A percentile compares a stretch with the other conserved stretches of the same genome.
Conservation (phyloP, 1,140 invertebrate genomes). For the Harpegnathos saltator region DNA sequence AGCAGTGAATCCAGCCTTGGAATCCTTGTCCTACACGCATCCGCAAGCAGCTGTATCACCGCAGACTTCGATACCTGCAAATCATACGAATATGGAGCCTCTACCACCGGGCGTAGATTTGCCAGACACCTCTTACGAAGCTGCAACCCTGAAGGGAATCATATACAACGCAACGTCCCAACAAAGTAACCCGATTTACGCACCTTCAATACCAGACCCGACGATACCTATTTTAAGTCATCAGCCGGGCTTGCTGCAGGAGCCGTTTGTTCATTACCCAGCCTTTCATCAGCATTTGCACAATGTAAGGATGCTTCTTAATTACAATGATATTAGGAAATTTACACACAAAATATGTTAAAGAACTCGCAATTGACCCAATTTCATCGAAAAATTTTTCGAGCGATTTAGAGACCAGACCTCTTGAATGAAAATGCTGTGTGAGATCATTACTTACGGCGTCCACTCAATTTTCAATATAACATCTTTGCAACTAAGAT, state of each 20-base stretch:
- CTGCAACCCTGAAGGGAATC: conserved; percentile 69
- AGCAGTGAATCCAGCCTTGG: conserved; percentile 37
- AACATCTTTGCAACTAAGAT: background rate
- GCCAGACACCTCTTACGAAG: conserved; percentile 80
- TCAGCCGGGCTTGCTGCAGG: conserved; percentile 81
- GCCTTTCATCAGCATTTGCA: conserved; percentile 83
- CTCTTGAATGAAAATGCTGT: no score
- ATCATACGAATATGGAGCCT: conserved; percentile 78
- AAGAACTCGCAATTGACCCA: no score
- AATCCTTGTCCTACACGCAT: conserved; percentile 44
- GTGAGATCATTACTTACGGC: no score
- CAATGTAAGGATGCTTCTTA: conserved; percentile 73
- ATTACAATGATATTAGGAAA: no score
- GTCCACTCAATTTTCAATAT: no score
- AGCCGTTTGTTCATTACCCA: conserved; percentile 83
- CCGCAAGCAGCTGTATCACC: conserved; percentile 53
- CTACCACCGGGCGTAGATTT: conserved; percentile 86
- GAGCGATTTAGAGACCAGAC: no score
- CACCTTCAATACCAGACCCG: conserved; percentile 79
- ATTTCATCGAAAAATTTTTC: no score
- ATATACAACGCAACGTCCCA: conserved; percentile 79
- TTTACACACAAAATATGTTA: no score
- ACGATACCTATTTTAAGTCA: conserved; percentile 79
- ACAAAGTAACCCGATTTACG: conserved; percentile 81
- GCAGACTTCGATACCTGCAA: conserved; percentile 45